A percentile compares a stretch with the other conserved stretches of the same genome.
Evolutionary conservation across 2,113 vertebrate species (phyloP).

Genomic region (Notarius quadriscutis): DNA sequence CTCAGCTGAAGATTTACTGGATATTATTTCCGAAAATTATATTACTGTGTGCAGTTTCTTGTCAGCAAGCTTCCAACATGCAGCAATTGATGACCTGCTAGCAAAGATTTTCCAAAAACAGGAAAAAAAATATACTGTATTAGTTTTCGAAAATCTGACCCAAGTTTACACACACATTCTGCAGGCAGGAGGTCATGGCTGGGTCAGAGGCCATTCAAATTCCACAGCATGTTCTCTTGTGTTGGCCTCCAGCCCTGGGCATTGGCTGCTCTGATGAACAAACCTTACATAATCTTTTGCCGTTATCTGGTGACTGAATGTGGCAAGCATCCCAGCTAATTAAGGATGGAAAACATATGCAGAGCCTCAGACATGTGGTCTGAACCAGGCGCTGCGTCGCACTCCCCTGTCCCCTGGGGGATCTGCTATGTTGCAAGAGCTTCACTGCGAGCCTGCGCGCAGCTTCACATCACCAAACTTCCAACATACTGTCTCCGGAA

Average conservation of each 20-base stretch:
- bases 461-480: background rate
- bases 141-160: background rate
- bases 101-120: conserved; percentile 10
- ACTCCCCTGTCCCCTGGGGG: conserved; percentile 11
- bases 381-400: conserved; percentile 19
- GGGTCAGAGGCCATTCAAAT: conserved; percentile 55
- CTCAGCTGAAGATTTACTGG: background rate
- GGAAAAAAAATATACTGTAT: too few species aligned
- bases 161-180: conserved; percentile 19
- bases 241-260: conserved; percentile 36
- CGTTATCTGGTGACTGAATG: conserved; percentile 50
- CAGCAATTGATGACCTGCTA: background rate
- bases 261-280: conserved; percentile 36
- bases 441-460: conserved; percentile 23
- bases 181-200: conserved; percentile 10
- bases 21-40: background rate
- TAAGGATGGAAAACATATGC: conserved; percentile 53
- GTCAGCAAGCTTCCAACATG: too few species aligned
- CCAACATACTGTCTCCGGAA: background rate
- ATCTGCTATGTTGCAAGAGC: conserved; percentile 26
- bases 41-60: too few species aligned
- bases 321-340: conserved; percentile 51
- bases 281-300: conserved; percentile 45
- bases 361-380: conserved; percentile 41
- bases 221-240: conserved; percentile 23